phyloP scores from a whole-genome alignment of 64 coral and sea anemone species.

The Trachythela sp. region DNA sequence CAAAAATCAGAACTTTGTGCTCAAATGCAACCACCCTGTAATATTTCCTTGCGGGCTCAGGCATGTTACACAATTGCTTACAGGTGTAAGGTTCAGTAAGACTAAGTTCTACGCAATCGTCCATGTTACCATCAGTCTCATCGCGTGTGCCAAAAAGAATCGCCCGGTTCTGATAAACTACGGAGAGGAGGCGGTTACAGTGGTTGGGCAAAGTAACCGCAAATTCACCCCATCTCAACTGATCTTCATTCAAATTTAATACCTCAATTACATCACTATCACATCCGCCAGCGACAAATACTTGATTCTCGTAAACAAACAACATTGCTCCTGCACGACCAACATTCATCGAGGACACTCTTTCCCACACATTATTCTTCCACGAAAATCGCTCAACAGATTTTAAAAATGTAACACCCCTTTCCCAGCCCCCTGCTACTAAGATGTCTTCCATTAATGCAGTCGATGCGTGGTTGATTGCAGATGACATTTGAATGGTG shows the following conservation, averaged over 20 bases:
- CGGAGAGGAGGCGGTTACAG: neutral
- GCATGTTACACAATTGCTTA: neutral
- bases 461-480: neutral
- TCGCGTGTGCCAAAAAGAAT: neutral
- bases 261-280: neutral
- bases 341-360: neutral
- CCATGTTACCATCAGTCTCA: neutral
- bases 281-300: neutral
- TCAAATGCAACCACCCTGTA: neutral
- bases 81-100: neutral
- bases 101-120: neutral
- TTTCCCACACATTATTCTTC: neutral
- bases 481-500: neutral
- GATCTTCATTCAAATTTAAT: neutral
- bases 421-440: neutral
- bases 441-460: neutral
- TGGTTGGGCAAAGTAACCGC: neutral
- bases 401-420: neutral
- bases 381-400: neutral
- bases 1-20: neutral
- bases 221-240: neutral
- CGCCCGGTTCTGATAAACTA: neutral
- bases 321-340: neutral
- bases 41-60: neutral
- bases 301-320: neutral